Percentiles rank a stretch among this genome's conserved stretches.
phyloP scores from a whole-genome alignment of 2,888 invertebrate species.

The Apodemia hepburni region DNA sequence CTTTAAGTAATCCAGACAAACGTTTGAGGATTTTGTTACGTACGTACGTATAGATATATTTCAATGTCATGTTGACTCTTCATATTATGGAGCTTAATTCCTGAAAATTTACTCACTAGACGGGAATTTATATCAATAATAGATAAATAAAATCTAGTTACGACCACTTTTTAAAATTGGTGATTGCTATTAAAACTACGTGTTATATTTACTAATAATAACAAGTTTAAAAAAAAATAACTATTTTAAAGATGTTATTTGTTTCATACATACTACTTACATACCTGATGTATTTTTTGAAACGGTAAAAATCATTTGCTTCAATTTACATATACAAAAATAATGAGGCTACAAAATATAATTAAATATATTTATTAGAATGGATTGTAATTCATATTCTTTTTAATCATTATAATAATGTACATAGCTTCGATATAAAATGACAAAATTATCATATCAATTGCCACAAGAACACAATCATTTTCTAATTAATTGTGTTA shows the following conservation, averaged over 20 bases:
- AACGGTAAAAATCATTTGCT: conserved; percentile 15
- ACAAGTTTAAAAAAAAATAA: not conserved
- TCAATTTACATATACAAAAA: not conserved
- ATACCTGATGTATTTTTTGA: not conserved
- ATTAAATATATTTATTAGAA: conserved; percentile 6
- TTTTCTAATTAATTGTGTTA: conserved; percentile 55
- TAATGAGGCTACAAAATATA: not conserved
- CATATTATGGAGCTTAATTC: not conserved
- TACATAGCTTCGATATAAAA: conserved; percentile 35
- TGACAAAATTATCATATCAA: conserved; percentile 79
- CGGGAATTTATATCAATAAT: not conserved
- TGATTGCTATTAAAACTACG: not conserved
- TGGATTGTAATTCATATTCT: conserved; percentile 17
- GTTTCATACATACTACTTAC: not conserved
- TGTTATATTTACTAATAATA: not conserved
- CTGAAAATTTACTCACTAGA: too few relatives aligned
- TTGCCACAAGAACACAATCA: conserved; percentile 74
- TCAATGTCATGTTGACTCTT: not conserved
- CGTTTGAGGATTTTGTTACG: too few relatives aligned
- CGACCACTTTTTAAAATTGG: not conserved
- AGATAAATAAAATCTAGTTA: not conserved
- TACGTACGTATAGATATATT: too few relatives aligned
- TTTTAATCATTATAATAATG: conserved; percentile 29
- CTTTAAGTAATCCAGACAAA: too few relatives aligned
- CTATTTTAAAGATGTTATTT: not conserved